phyloP scores from a whole-genome alignment of 37 sponge, comb jelly and placozoan species.

The Haliclona indistincta region DNA sequence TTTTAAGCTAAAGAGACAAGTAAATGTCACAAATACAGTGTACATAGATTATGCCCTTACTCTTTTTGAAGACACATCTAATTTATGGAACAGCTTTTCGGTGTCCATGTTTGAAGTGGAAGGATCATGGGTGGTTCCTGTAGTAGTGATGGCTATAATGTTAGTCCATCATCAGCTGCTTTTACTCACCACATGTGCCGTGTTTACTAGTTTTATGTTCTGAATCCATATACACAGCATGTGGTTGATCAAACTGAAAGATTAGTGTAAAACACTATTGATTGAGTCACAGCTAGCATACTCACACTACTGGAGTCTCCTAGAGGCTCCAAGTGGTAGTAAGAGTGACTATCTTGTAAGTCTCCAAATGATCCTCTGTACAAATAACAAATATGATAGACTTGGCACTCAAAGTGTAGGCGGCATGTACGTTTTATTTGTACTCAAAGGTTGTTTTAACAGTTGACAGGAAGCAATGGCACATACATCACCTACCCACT shows the following conservation, averaged over 20 bases:
- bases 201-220: not conserved
- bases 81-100: not conserved
- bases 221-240: constrained; percentile 24
- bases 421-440: not conserved
- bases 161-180: not conserved
- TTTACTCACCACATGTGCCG: constrained; percentile 57
- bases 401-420: not conserved
- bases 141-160: not conserved
- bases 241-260: constrained; percentile 36
- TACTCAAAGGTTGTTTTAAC: not conserved
- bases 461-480: no score
- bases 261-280: not conserved
- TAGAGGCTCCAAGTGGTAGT: constrained; percentile 67
- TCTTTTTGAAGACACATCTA: not conserved
- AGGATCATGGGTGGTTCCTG: constrained; percentile 2
- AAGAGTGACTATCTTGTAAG: constrained; percentile 6
- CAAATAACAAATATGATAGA: not conserved
- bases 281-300: not conserved
- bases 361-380: constrained; percentile 73
- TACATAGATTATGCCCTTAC: no score
- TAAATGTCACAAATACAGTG: no score
- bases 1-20: no score
- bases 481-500: no score
- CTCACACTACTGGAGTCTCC: not conserved
- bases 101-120: not conserved